phyloP scores from a whole-genome alignment of 2,113 vertebrate species.

The Ia io region DNA sequence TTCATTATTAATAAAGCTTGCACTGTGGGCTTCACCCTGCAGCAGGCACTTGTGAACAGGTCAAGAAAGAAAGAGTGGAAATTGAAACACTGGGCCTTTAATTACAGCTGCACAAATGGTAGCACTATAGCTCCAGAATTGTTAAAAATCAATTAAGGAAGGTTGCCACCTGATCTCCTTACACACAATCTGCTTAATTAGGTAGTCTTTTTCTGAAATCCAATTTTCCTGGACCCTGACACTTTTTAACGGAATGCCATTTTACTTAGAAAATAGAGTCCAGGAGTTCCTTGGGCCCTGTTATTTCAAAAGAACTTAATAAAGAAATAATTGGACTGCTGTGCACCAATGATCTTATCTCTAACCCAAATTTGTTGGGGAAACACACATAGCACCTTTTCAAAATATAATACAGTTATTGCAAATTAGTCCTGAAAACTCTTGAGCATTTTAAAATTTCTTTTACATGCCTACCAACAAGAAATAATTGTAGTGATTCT shows the following conservation, averaged over 20 bases:
- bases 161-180: background rate
- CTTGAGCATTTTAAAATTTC: background rate
- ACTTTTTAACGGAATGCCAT: background rate
- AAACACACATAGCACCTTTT: constrained; percentile 5
- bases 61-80: constrained; percentile 58
- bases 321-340: background rate
- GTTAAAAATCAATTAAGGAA: constrained; percentile 48
- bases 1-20: constrained; percentile 52
- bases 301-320: background rate
- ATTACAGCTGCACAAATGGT: constrained; percentile 66
- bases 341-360: background rate
- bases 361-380: background rate
- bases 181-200: constrained; percentile 30
- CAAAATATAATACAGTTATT: background rate
- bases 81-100: constrained; percentile 53
- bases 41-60: constrained; percentile 48
- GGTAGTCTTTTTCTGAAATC: constrained; percentile 32
- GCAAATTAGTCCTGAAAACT: background rate
- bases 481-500: background rate
- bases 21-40: constrained; percentile 34
- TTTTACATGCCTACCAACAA: background rate
- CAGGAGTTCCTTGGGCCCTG: background rate
- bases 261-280: constrained; percentile 11
- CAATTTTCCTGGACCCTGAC: background rate
- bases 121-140: constrained; percentile 32